Base-by-base conservation (phyloP, 2,113 vertebrate genomes). In the rabbit (Oryctolagus cuniculus) region DNA sequence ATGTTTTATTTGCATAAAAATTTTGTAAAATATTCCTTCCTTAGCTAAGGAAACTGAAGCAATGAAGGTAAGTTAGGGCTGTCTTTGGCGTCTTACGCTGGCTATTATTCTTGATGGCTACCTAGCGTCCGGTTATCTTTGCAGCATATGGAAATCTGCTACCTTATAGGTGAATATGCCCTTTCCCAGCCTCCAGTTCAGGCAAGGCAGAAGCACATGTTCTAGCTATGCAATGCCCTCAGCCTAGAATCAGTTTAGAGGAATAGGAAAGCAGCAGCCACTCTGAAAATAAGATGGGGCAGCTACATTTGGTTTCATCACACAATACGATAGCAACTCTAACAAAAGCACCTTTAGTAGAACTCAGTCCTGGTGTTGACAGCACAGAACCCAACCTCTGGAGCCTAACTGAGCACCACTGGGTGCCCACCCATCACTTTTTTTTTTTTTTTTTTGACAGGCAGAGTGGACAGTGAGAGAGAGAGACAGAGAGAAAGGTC, bases 1-100 rank as follows among this genome's bases (percentile, higher is more conserved):
- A 81, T 25, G 38, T 64, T 63, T 27, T 44, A 44, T 44, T 44
- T 44, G 44, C 44, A 44, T 44, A 44, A 44, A 44, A 44, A 44
- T 44, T 44, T 66, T 89, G 25, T 34, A 6, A 64, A 90, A 61
- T 36, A 80, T 3, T 29, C n/a, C 7, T 67, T 36, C 75, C 22
- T 83, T 51, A 16, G 6, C 34, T 10, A 72, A 78, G 55, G 51
- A 88, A 53, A 70, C 13, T 27, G 53, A 36, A 19, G 6, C 15
- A 16, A 2, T 0, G 0, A 66, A 34, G n/a, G 55, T 72, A 66
- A 49, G n/a, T 1, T 53, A 69, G 27, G 19, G 16, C 77, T 44
- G 44, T n/a, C 16, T 34, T 12, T 11, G 53, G 25, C 89, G 31
- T 83, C 51, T 16, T 38, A 49, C 27, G 1, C 17, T 29, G 44